Conservation (phyloP, 2,797 vertebrate species). For the Gephyroberyx darwinii region DNA sequence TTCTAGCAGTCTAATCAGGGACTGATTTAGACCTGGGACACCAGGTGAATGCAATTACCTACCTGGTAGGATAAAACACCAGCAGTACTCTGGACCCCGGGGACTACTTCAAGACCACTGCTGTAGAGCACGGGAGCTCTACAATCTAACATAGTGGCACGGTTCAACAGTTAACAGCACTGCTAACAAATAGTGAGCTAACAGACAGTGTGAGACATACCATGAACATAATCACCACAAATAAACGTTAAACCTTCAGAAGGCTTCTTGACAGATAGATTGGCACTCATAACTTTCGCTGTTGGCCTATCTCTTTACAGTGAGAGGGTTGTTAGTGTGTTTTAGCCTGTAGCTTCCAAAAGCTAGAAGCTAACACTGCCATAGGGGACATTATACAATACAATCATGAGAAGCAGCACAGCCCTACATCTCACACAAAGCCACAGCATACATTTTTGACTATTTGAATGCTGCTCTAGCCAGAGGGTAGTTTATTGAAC, state of each 20-base stretch:
- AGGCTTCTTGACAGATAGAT: not conserved
- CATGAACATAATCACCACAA: slow-evolving; percentile 21
- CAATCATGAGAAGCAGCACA: slow-evolving; percentile 2
- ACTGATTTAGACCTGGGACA: too few relatives aligned
- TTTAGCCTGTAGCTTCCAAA: not conserved
- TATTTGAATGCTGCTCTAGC: slow-evolving; percentile 36
- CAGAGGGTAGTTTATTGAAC: slow-evolving; percentile 31
- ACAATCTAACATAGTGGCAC: slow-evolving; percentile 4
- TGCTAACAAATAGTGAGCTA: slow-evolving; percentile 15
- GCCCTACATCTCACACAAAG: slow-evolving; percentile 7
- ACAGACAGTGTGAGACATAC: slow-evolving; percentile 25
- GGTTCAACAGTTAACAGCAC: slow-evolving; percentile 21
- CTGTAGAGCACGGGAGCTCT: too few relatives aligned
- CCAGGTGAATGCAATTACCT: too few relatives aligned
- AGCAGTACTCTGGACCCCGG: too few relatives aligned
- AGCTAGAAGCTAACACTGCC: slow-evolving; percentile 1
- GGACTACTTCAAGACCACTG: too few relatives aligned
- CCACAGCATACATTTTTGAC: not conserved
- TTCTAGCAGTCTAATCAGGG: too few relatives aligned
- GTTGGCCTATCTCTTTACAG: slow-evolving; percentile 1
- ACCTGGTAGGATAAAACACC: too few relatives aligned
- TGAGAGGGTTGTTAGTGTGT: not conserved
- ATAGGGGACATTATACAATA: not conserved
- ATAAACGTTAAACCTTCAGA: slow-evolving; percentile 10
- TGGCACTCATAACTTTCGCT: too few relatives aligned